Base-by-base conservation (phyloP, 1,140 invertebrate genomes). In the Drosophila grimshawi region DNA sequence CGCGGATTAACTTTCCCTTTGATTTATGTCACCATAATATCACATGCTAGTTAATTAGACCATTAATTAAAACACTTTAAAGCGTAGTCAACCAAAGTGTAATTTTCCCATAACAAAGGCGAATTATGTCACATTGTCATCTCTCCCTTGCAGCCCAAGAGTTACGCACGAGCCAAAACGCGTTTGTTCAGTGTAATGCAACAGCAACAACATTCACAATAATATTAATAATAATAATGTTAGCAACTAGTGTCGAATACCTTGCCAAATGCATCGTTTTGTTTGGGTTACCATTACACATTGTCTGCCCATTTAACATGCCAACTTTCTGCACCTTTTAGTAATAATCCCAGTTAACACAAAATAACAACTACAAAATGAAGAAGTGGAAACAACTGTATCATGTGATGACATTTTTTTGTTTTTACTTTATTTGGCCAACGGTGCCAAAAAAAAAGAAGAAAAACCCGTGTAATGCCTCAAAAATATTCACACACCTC, bases 401-500 rank as follows among this genome's bases (percentile, higher is more conserved):
- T 68, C 68, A 88, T 75, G 80, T 89, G 83, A 80, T 88, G 83
- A 88, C 83, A 88, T 80, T 88, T 86, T 73, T 81, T 86, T 81
- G 62, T 62, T 37, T 4, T 37, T 37, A 6, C 83, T 88, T 71
- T 88, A 83, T 86, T 86, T 83, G 82, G 82, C 76, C 59, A 76
- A 86, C 73, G 52, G 61, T 86, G 73, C 80, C 79, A 86, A 86
- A 83, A 39, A 48, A 43, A 70, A 49, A 49, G 76, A 78, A 78
- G 55, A 67, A 66, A 79, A 81, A 81, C 79, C 79, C 85, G 83
- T 88, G 76, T 89, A 88, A 88, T 88, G 76, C 78, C 80, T 76
- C 72, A 68, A 83, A 86, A 88, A 86, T 86, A 88, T 86, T 88
- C 83, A 88, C 83, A 88, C 80, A 86, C 83, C 75, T 88, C 48